phyloP scores from a whole-genome alignment of 2,113 vertebrate species.

The Muntiacus muntjak region DNA sequence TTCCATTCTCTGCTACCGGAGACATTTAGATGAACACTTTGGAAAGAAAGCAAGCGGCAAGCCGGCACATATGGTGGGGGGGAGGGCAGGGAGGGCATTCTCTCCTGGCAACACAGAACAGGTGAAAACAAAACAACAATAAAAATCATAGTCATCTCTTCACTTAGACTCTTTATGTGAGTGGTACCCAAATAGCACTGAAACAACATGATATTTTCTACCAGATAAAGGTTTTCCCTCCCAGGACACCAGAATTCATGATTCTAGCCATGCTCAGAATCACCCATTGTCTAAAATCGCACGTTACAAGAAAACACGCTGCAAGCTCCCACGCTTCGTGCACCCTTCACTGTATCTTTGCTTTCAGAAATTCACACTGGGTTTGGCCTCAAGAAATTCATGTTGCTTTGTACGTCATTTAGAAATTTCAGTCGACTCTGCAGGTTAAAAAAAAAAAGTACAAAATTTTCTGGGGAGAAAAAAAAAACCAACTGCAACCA shows the following conservation, averaged over 20 bases:
- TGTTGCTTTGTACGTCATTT: background rate
- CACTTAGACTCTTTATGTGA: background rate
- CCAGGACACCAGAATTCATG: background rate
- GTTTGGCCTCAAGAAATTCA: conserved; percentile 27
- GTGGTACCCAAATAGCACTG: background rate
- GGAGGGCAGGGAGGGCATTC: background rate
- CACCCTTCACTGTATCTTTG: background rate
- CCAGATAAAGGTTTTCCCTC: background rate
- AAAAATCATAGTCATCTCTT: background rate
- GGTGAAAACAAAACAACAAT: background rate
- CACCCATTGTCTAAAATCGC: background rate
- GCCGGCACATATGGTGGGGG: background rate
- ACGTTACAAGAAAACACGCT: background rate
- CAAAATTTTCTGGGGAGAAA: background rate
- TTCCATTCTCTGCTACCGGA: background rate
- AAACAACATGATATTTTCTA: background rate
- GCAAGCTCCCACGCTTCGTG: background rate
- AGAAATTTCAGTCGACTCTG: conserved; percentile 58
- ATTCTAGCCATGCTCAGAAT: background rate
- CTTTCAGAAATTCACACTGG: background rate
- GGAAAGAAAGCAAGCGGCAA: background rate
- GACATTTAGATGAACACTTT: background rate
- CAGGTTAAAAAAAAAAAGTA: conserved; percentile 36
- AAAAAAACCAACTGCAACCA: conserved; percentile 44
- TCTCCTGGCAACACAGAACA: background rate